Percentiles rank a stretch among this genome's conserved stretches.
phyloP scores from a whole-genome alignment of 2,113 vertebrate species.

The Nothoprocta perdicaria region DNA sequence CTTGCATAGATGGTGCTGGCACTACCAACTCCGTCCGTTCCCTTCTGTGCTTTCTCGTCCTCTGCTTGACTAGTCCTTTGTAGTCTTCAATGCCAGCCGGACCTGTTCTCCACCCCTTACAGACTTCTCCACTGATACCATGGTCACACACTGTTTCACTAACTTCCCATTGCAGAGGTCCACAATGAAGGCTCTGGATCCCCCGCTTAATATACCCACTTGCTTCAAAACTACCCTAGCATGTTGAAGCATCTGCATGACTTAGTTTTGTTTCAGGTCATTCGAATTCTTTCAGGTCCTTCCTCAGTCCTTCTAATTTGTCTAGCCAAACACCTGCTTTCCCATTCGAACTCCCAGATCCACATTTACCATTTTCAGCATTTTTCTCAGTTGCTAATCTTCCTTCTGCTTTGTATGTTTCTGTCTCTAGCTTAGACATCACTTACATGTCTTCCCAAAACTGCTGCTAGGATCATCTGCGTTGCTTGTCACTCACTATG shows the following conservation, averaged over 20 bases:
- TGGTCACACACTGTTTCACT: neutral
- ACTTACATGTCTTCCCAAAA: neutral
- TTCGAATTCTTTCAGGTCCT: neutral
- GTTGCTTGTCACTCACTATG: neutral
- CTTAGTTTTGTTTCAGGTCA: neutral
- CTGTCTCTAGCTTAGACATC: neutral
- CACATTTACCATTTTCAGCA: rapidly evolving
- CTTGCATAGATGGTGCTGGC: neutral
- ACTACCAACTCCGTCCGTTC: neutral
- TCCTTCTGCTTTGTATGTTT: neutral
- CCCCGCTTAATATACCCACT: neutral
- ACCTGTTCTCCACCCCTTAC: neutral
- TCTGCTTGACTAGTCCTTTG: neutral
- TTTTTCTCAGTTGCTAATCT: rapidly evolving
- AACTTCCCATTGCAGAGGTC: neutral
- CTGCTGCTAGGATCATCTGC: neutral
- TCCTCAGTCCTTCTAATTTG: neutral
- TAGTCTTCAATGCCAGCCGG: neutral
- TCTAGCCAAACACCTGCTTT: neutral
- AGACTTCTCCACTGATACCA: neutral
- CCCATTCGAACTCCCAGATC: neutral
- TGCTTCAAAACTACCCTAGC: neutral
- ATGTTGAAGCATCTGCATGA: neutral
- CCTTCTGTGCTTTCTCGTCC: neutral
- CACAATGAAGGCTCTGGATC: neutral